Conservation (phyloP, 2,797 vertebrate genomes). For the Crocodylus rhombifer region DNA sequence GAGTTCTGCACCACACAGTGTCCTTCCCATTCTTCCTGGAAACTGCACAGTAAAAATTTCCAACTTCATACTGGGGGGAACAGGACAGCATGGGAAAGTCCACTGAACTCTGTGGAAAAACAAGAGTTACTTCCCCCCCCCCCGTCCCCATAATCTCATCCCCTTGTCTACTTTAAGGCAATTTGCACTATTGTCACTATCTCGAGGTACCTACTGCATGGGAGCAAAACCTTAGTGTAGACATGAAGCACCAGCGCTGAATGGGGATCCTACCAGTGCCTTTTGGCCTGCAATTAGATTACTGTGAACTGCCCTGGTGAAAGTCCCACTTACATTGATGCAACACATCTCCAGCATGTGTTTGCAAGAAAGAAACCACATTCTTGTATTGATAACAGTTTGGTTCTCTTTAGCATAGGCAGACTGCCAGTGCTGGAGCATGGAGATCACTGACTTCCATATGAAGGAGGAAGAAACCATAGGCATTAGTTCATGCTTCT, state of each 20-base stretch:
- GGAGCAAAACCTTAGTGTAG: not conserved
- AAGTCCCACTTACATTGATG: not conserved
- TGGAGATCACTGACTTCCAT: not conserved
- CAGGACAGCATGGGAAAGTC: not conserved
- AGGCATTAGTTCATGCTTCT: not conserved
- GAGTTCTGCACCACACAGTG: not conserved
- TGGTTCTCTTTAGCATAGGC: not conserved
- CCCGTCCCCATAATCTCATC: too few species aligned
- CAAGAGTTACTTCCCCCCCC: not conserved
- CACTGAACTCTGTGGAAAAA: not conserved
- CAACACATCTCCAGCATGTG: not conserved
- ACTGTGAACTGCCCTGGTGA: too few species aligned
- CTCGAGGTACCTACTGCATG: not conserved
- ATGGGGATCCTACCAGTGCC: not conserved
- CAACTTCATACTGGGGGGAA: not conserved
- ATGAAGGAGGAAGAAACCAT: not conserved
- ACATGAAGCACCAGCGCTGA: not conserved
- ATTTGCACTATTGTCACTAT: not conserved
- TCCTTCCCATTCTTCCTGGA: not conserved
- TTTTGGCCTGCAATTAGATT: too few species aligned
- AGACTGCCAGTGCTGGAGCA: not conserved
- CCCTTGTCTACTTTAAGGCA: not conserved
- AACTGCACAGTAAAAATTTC: not conserved
- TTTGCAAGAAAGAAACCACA: not conserved
- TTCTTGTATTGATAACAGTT: not conserved